Conservation (phyloP, 2,113 vertebrate genomes). For the Vanacampus margaritifer region DNA sequence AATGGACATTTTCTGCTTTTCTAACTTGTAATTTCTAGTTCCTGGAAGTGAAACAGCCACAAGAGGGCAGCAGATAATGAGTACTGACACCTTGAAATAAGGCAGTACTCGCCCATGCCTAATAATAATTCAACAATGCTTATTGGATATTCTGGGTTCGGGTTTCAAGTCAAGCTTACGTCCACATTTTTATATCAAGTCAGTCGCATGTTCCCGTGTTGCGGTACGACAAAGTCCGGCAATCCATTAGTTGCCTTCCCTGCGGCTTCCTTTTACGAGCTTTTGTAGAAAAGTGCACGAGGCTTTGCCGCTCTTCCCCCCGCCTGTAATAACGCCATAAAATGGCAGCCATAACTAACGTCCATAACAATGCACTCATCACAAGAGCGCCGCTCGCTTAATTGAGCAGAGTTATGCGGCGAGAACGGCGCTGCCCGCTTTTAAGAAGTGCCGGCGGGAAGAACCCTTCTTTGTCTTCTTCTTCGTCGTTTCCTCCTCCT, state of each 20-base stretch:
- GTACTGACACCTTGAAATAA: too few relatives aligned
- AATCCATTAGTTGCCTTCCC: background rate
- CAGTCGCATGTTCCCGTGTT: too few relatives aligned
- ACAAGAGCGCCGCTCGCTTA: conserved; percentile 33
- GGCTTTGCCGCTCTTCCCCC: background rate
- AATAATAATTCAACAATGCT: too few relatives aligned
- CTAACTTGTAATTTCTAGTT: too few relatives aligned
- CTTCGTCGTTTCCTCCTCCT: conserved; percentile 6
- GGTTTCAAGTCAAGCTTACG: too few relatives aligned
- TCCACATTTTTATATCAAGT: too few relatives aligned
- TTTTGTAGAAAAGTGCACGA: background rate
- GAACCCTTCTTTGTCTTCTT: conserved; percentile 50
- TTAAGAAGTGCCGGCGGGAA: conserved; percentile 40
- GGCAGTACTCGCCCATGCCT: too few relatives aligned
- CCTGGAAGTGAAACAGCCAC: too few relatives aligned
- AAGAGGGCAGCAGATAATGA: too few relatives aligned
- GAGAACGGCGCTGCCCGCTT: conserved; percentile 45
- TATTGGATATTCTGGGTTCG: too few relatives aligned
- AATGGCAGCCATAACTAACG: conserved; percentile 23
- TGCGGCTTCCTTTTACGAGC: conserved; percentile 27
- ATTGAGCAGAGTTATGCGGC: conserved; percentile 47
- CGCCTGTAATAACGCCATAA: conserved; percentile 41
- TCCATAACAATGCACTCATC: conserved; percentile 43
- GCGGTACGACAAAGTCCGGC: background rate
- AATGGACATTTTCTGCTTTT: too few relatives aligned